These are phyloP conservation scores for Trachelus tabidus DNA, from an alignment of 2,888 invertebrate species.

Conservation along the genomic window DNA sequence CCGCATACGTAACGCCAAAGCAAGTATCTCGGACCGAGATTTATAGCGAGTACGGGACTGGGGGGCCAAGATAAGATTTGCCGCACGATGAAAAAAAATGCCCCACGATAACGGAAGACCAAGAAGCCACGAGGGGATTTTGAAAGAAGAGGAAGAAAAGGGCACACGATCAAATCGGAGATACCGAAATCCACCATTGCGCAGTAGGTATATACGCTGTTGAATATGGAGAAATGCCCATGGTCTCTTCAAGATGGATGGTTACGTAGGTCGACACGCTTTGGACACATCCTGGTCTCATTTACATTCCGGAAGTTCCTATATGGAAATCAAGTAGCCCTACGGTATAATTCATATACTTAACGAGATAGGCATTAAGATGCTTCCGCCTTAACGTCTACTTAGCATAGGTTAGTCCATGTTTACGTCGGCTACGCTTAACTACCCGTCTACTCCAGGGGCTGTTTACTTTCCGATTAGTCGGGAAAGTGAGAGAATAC, in stretches of 20 bases:
- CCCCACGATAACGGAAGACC: slow-evolving; percentile 4
- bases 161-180: neutral
- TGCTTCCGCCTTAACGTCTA: neutral
- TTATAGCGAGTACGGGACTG: slow-evolving; percentile 36
- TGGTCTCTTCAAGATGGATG: neutral
- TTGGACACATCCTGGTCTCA: neutral
- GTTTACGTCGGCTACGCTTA: slow-evolving; percentile 1
- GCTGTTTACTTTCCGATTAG: slow-evolving; percentile 4
- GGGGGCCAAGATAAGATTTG: slow-evolving; percentile 37
- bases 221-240: neutral
- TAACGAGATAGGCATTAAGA: slow-evolving; percentile 16
- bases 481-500: neutral
- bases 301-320: slow-evolving; percentile 18
- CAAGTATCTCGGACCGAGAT: slow-evolving; percentile 32
- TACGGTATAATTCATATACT: slow-evolving; percentile 19
- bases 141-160: neutral
- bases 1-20: slow-evolving; percentile 44
- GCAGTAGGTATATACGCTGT: neutral
- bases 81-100: slow-evolving; percentile 25
- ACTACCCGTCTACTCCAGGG: neutral
- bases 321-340: slow-evolving; percentile 14
- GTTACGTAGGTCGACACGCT: neutral
- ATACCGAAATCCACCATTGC: neutral
- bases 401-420: neutral
- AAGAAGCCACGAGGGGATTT: slow-evolving; percentile 12